Percentiles rank a stretch among this genome's conserved stretches.
Conservation (phyloP, 2,113 vertebrate genomes). For the Osmerus mordax region DNA sequence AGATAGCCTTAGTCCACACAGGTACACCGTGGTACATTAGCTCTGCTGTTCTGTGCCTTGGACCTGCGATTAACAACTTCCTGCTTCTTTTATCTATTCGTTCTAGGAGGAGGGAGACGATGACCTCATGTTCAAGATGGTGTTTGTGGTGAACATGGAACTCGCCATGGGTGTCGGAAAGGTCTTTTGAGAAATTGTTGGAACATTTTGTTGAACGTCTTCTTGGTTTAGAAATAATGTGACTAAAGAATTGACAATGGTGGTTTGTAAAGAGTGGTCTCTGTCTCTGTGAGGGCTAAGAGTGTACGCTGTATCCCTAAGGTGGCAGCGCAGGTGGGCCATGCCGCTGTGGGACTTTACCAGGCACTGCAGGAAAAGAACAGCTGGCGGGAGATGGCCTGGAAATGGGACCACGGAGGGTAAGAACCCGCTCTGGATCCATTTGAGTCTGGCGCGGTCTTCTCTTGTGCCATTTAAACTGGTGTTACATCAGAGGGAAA, state of each 20-base stretch:
- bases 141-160: constrained; percentile 83
- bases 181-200: constrained; percentile 45
- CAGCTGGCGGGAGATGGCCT: constrained; percentile 75
- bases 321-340: constrained; percentile 80
- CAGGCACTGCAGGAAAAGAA: constrained; percentile 76
- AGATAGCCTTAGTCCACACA: constrained; percentile 60
- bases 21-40: constrained; percentile 57
- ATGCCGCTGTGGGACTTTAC: constrained; percentile 78
- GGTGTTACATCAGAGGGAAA: too few species aligned
- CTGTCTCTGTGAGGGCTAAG: background rate
- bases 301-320: constrained; percentile 41
- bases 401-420: constrained; percentile 80
- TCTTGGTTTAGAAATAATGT: too few species aligned
- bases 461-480: too few species aligned
- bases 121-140: constrained; percentile 77
- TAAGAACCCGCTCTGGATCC: constrained; percentile 49
- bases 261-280: background rate
- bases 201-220: background rate
- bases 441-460: too few species aligned
- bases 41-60: constrained; percentile 46
- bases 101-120: constrained; percentile 69
- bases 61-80: constrained; percentile 45
- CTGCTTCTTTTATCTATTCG: constrained; percentile 21
- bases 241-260: too few species aligned
- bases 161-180: constrained; percentile 80